These are phyloP conservation scores for Silurus asotus DNA, from an alignment of 2,113 vertebrate species.

Conservation along the genomic window DNA sequence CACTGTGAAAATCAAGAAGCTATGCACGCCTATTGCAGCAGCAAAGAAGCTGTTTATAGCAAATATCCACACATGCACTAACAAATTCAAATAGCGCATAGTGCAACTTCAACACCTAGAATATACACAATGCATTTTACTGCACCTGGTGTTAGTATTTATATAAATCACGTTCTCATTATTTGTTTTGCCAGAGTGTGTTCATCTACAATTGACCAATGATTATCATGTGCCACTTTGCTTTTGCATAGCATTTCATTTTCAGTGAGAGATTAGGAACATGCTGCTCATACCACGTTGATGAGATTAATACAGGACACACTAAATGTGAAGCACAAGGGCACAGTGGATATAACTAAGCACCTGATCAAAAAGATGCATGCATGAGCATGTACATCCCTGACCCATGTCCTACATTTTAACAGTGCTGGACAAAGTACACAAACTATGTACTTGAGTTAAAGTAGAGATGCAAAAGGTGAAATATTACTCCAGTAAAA, in stretches of 20 bases:
- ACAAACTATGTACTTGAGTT: too few species aligned
- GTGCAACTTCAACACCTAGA: neutral
- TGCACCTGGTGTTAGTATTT: neutral
- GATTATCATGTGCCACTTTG: conserved; percentile 29
- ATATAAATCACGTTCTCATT: neutral
- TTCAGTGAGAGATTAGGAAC: conserved; percentile 5
- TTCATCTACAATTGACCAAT: conserved; percentile 3
- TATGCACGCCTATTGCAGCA: conserved; percentile 23
- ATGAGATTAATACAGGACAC: conserved; percentile 22
- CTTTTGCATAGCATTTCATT: conserved; percentile 20
- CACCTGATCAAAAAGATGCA: conserved; percentile 20
- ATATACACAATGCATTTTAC: neutral
- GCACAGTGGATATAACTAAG: neutral
- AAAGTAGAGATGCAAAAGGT: too few species aligned
- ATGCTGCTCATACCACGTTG: neutral
- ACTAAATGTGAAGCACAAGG: conserved; percentile 24
- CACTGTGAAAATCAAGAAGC: conserved; percentile 52
- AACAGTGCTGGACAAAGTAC: too few species aligned
- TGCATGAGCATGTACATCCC: neutral
- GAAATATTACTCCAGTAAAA: too few species aligned
- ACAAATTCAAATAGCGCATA: neutral
- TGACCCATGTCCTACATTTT: neutral
- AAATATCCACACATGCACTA: conserved; percentile 17
- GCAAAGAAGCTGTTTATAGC: conserved; percentile 12
- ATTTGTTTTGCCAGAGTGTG: neutral